Evolutionary conservation across 1,140 invertebrate species (phyloP), one percentile per base, ranked within the genome.

Genomic region (Anastrepha obliqua): DNA sequence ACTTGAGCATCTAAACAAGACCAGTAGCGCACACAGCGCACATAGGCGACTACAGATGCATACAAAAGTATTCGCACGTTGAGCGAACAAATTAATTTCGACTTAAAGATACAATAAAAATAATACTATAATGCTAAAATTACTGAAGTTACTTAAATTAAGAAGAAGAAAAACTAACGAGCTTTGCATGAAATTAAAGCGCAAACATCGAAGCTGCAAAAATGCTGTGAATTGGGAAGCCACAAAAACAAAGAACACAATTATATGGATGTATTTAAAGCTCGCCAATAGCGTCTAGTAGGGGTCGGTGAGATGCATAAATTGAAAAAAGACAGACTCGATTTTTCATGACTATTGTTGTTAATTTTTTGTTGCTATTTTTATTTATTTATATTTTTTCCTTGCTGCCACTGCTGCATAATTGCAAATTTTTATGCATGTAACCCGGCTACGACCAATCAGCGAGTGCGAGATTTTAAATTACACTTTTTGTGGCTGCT

Each of bases 341-440:
- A 51, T 17, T 44, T 74, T 81, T 81, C 44, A 55, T 81, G 9
- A 9, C 47, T 15, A 55, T 51, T 78, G 9, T 42, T 15, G 44
- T 74, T n/a, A 7, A 7, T 47, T 13, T 47, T 13, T 2, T 74
- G 4, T 29, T 78, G 44, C n/a, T 55, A 17, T 20, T 9, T 47
- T 55, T 1, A 29, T 29, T 44, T 74, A 9, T 20, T 6, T 29
- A 29, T 15, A 9, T 44, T 29, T 29, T 70, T 17, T 62, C 0
- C 60, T 5, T 17, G 15, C 60, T 62, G 11, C 51, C 15, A 17
- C 60, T 55, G 74, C 47, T 51, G 74, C 74, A 81, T 81, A 81
- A 81, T 81, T 81, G 74, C 74, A 81, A 51, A 58, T 81, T 81
- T 81, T 81, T 81, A 81, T 81, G 74, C 17, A 74, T 74, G 13